Percentiles rank a stretch among this genome's conserved stretches.
phyloP scores from a whole-genome alignment of 2,797 vertebrate genomes.

The Spheniscus humboldti region DNA sequence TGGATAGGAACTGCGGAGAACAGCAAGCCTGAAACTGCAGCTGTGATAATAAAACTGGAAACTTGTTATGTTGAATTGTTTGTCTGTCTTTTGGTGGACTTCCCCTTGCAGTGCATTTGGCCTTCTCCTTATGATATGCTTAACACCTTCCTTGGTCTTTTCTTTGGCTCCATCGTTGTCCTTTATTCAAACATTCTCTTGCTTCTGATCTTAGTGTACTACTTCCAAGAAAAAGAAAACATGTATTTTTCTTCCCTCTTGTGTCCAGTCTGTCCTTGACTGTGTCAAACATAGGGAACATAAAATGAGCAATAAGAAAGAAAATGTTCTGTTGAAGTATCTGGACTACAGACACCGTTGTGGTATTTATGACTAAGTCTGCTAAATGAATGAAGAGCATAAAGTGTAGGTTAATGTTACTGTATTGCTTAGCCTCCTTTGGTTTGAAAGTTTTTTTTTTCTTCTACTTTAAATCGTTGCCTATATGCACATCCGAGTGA shows the following conservation, averaged over 20 bases:
- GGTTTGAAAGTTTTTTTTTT: background rate
- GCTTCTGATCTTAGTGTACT: background rate
- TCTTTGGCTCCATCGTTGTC: background rate
- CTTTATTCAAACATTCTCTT: background rate
- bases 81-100: background rate
- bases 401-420: background rate
- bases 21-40: background rate
- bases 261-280: background rate
- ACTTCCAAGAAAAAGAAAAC: constrained; percentile 19
- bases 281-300: background rate
- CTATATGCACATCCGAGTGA: background rate
- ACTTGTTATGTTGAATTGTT: background rate
- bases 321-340: background rate
- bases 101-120: background rate
- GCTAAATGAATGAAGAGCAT: background rate
- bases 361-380: background rate
- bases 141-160: constrained; percentile 4
- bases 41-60: constrained; percentile 29
- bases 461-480: background rate
- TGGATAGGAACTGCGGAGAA: background rate
- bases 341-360: background rate
- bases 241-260: background rate
- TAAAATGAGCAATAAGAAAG: background rate
- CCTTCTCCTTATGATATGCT: background rate
- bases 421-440: background rate